A percentile compares a stretch with the other conserved stretches of the same genome.
Evolutionary conservation across 2,113 vertebrate species (phyloP).

Genomic region (Oryzias javanicus): DNA sequence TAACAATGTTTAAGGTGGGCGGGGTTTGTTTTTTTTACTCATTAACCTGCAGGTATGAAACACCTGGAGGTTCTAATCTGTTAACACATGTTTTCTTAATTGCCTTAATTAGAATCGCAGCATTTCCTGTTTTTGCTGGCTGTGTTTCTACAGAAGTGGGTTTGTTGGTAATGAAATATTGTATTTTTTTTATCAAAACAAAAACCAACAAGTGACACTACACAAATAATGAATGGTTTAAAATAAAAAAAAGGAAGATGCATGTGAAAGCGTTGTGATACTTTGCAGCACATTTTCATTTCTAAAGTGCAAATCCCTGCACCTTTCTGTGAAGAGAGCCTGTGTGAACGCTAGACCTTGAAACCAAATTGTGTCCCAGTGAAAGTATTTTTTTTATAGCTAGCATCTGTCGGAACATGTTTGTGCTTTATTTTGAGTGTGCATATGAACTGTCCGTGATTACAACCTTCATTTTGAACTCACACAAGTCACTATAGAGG

Average conservation of each 20-base stretch:
- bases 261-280: not conserved
- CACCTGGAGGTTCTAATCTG: slow-evolving; percentile 41
- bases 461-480: slow-evolving; percentile 6
- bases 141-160: slow-evolving; percentile 18
- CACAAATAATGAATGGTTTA: not conserved
- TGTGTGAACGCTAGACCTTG: slow-evolving; percentile 12
- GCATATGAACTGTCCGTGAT: slow-evolving; percentile 15
- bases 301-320: slow-evolving; percentile 10
- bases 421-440: slow-evolving; percentile 20
- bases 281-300: slow-evolving; percentile 11
- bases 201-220: slow-evolving; percentile 14
- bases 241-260: slow-evolving; percentile 3
- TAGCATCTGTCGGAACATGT: slow-evolving; percentile 20
- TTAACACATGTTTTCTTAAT: slow-evolving; percentile 42
- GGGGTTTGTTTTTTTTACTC: slow-evolving; percentile 41
- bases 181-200: slow-evolving; percentile 3
- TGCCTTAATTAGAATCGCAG: slow-evolving; percentile 64
- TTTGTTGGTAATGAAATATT: not conserved
- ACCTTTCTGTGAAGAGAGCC: slow-evolving; percentile 43
- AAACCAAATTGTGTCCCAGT: slow-evolving; percentile 12
- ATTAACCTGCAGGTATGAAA: slow-evolving; percentile 30
- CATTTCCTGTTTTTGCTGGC: slow-evolving; percentile 26
- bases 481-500: slow-evolving; percentile 1
- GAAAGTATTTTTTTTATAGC: slow-evolving; percentile 36
- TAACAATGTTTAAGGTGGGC: slow-evolving; percentile 32